Percentiles rank a stretch among this genome's conserved stretches.
phyloP scores from a whole-genome alignment of 2,113 vertebrate genomes.

The Rhynchopsitta pachyrhyncha region DNA sequence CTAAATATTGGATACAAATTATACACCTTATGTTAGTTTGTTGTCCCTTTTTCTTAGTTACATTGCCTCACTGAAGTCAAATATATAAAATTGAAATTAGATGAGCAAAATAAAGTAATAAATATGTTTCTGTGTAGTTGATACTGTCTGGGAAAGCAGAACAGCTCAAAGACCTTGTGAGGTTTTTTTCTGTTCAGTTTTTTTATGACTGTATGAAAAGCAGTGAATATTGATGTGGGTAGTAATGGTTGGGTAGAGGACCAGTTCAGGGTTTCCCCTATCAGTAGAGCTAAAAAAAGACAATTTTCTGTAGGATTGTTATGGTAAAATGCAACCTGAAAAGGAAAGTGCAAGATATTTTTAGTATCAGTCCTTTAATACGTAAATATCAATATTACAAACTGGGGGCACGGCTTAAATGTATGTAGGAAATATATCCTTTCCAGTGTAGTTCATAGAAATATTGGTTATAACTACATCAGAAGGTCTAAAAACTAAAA shows the following conservation, averaged over 20 bases:
- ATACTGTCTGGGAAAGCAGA: not conserved
- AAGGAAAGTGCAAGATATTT: not conserved
- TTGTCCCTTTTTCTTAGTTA: not conserved
- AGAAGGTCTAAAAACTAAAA: not conserved
- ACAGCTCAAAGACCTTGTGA: not conserved
- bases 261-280: not conserved
- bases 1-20: not conserved
- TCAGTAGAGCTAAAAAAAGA: not conserved
- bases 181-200: not conserved
- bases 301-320: not conserved
- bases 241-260: not conserved
- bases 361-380: not conserved
- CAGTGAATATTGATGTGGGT: not conserved
- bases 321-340: not conserved
- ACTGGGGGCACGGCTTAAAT: not conserved
- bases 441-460: not conserved
- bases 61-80: not conserved
- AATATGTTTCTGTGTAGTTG: not conserved
- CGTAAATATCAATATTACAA: not conserved
- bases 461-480: not conserved
- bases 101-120: not conserved
- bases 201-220: not conserved
- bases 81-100: not conserved
- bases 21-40: not conserved
- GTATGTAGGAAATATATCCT: not conserved